Evolutionary conservation across 2,113 vertebrate species (phyloP).

Genomic region (Pelecanus crispus): DNA sequence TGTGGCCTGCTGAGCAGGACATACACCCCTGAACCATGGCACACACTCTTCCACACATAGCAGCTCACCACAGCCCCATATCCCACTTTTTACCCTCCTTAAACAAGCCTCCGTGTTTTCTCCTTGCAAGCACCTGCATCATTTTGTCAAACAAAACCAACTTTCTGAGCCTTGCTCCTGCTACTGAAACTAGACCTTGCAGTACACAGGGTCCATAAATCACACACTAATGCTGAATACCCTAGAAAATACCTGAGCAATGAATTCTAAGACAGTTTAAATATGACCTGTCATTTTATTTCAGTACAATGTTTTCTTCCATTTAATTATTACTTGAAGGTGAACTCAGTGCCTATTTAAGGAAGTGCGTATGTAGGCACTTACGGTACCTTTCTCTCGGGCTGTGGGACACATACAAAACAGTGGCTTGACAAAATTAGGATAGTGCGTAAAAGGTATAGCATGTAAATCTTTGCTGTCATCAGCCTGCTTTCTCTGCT

Average conservation of each 20-base stretch:
- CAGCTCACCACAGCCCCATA: background rate
- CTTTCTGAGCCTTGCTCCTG: background rate
- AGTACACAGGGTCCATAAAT: background rate
- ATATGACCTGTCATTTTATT: constrained; percentile 20
- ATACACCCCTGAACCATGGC: background rate
- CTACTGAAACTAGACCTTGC: background rate
- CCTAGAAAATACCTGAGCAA: constrained; percentile 26
- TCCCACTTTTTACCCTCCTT: background rate
- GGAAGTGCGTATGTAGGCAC: background rate
- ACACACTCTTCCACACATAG: background rate
- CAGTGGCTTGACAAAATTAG: background rate
- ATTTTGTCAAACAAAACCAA: background rate
- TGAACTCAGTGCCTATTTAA: constrained; percentile 11
- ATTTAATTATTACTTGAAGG: constrained; percentile 15
- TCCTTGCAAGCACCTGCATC: background rate
- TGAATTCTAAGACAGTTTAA: constrained; percentile 1
- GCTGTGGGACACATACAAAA: background rate
- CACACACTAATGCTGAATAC: background rate
- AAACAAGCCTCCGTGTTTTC: background rate
- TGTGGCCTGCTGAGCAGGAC: background rate
- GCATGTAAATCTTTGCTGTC: background rate
- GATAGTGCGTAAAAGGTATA: background rate
- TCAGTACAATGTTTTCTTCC: background rate
- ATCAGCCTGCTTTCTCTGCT: background rate
- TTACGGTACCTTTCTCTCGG: background rate